Evolutionary conservation across 2,113 vertebrate genomes (phyloP).

Genomic region (Chaetodon trifascialis): DNA sequence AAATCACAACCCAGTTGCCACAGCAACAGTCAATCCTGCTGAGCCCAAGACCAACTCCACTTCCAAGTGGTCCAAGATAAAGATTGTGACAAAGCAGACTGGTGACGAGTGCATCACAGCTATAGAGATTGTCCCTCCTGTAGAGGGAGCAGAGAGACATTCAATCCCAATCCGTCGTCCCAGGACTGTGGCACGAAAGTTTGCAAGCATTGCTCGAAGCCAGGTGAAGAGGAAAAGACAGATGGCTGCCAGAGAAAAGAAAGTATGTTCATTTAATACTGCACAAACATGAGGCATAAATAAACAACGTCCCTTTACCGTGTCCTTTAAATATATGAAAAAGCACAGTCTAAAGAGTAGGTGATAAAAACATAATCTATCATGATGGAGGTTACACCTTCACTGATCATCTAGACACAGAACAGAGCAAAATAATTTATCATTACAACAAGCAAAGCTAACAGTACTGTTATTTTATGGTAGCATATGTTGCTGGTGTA

Average conservation of each 20-base stretch:
- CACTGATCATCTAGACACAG: background rate
- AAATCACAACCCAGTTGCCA: slow-evolving; percentile 67
- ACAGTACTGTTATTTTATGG: background rate
- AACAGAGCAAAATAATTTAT: background rate
- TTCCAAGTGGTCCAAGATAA: slow-evolving; percentile 98
- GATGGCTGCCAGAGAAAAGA: slow-evolving; percentile 98
- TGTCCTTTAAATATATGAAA: background rate
- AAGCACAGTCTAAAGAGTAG: background rate
- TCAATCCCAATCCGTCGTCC: slow-evolving; percentile 89
- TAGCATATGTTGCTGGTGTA: background rate
- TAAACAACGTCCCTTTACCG: background rate
- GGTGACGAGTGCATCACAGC: slow-evolving; percentile 96
- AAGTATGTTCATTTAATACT: slow-evolving; percentile 73
- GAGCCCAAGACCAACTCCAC: slow-evolving; percentile 73
- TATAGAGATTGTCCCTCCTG: slow-evolving; percentile 92
- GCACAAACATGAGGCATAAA: background rate
- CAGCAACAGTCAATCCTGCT: slow-evolving; percentile 31
- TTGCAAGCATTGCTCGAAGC: slow-evolving; percentile 97
- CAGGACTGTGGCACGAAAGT: slow-evolving; percentile 93
- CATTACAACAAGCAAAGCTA: background rate
- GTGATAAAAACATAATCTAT: background rate
- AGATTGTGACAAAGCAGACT: slow-evolving; percentile 96
- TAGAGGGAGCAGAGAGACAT: slow-evolving; percentile 86
- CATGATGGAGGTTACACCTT: background rate
- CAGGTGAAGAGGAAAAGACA: slow-evolving; percentile 97